Percentiles rank a stretch among this genome's conserved stretches.
Conservation (phyloP, 2,797 vertebrate genomes). For the Typhlichthys eigenmanni region DNA sequence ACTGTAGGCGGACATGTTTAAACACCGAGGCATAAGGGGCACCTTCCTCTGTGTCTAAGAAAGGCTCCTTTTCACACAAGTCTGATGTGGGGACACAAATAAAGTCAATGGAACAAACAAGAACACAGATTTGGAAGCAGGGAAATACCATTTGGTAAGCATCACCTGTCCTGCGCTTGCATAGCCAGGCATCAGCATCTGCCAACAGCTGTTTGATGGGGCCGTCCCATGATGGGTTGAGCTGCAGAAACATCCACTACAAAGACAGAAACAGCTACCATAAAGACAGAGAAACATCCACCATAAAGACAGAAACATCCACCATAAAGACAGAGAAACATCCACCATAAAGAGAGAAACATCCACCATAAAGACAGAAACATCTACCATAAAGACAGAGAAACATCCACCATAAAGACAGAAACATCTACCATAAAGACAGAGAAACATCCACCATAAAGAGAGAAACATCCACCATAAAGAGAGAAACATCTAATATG, state of each 20-base stretch:
- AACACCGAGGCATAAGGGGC: constrained; percentile 82
- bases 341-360: no score
- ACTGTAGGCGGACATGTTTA: constrained; percentile 88
- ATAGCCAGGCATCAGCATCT: constrained; percentile 93
- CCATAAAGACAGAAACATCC: not conserved
- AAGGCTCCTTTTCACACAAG: constrained; percentile 77
- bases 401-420: no score
- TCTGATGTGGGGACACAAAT: constrained; percentile 50
- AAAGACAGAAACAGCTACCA: no score
- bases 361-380: no score
- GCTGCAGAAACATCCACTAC: constrained; percentile 98
- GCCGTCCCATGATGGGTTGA: constrained; percentile 92
- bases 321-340: no score
- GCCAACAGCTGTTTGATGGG: constrained; percentile 90
- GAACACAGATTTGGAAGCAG: not conserved
- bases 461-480: no score
- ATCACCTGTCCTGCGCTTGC: constrained; percentile 87
- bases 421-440: no score
- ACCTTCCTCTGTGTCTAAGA: constrained; percentile 88
- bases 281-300: constrained; percentile 13
- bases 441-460: no score
- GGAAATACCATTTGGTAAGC: no score
- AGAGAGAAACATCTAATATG: not conserved
- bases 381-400: no score
- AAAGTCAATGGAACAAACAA: not conserved